phyloP scores from a whole-genome alignment of 2,797 vertebrate genomes.

The Megaceryle alcyon region DNA sequence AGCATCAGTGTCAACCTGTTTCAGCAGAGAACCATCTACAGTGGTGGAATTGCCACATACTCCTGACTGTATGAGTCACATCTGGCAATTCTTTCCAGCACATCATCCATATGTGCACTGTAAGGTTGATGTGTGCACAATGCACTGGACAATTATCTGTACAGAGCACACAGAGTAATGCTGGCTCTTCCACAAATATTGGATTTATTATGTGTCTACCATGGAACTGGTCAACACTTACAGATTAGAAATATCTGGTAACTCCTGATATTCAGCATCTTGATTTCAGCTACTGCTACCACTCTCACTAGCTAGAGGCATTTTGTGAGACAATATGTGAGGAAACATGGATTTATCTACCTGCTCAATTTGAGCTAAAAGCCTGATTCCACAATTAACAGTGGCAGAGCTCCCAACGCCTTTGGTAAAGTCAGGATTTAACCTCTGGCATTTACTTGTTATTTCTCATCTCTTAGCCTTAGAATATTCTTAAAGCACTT shows the following conservation, averaged over 20 bases:
- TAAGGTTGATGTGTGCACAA: background rate
- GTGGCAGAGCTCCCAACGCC: background rate
- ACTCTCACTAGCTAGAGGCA: background rate
- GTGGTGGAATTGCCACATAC: background rate
- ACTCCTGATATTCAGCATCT: background rate
- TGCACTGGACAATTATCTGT: background rate
- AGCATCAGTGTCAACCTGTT: background rate
- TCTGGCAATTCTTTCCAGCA: background rate
- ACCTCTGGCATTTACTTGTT: background rate
- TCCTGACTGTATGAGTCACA: background rate
- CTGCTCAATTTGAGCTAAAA: background rate
- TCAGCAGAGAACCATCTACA: background rate
- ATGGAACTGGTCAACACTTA: background rate
- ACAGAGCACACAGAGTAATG: rapidly evolving
- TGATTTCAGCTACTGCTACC: background rate
- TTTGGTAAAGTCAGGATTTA: background rate
- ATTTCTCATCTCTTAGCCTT: background rate
- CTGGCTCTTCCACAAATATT: background rate
- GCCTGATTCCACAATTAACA: background rate
- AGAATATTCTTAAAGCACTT: background rate
- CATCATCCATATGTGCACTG: background rate
- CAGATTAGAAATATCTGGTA: background rate
- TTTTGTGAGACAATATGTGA: background rate
- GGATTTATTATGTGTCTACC: background rate
- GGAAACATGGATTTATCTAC: background rate